Conservation (phyloP, 2,113 vertebrate species). For the Hydrolagus affinis region DNA sequence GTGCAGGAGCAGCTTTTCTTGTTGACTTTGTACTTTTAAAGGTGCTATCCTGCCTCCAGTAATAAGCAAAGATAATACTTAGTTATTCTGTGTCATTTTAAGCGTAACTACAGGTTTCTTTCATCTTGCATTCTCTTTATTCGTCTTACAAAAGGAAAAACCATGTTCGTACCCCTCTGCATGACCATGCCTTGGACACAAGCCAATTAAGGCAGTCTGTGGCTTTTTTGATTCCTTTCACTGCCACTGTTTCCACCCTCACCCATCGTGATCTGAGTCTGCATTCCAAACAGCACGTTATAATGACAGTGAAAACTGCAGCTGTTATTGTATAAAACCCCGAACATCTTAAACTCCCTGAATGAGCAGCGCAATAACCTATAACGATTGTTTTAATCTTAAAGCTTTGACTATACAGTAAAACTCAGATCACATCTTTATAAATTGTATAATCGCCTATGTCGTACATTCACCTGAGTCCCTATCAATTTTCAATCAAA, state of each 20-base stretch:
- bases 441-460: too few species aligned
- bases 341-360: not conserved
- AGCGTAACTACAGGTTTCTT: not conserved
- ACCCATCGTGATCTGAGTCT: not conserved
- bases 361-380: not conserved
- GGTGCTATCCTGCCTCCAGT: not conserved
- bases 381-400: too few species aligned
- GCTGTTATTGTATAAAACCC: not conserved
- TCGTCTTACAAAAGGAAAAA: not conserved
- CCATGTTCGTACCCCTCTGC: not conserved
- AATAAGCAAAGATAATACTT: not conserved
- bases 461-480: too few species aligned
- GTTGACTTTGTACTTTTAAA: not conserved
- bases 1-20: not conserved
- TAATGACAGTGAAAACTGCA: not conserved
- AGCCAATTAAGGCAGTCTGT: not conserved
- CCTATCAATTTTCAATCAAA: too few species aligned
- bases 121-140: not conserved
- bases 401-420: too few species aligned
- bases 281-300: not conserved
- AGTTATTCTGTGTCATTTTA: not conserved
- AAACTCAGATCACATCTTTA: too few species aligned
- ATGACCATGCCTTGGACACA: not conserved
- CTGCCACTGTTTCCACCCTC: not conserved
- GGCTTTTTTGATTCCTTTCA: not conserved